phyloP scores from a whole-genome alignment of 1,140 invertebrate genomes.

The Goniozus legneri region DNA sequence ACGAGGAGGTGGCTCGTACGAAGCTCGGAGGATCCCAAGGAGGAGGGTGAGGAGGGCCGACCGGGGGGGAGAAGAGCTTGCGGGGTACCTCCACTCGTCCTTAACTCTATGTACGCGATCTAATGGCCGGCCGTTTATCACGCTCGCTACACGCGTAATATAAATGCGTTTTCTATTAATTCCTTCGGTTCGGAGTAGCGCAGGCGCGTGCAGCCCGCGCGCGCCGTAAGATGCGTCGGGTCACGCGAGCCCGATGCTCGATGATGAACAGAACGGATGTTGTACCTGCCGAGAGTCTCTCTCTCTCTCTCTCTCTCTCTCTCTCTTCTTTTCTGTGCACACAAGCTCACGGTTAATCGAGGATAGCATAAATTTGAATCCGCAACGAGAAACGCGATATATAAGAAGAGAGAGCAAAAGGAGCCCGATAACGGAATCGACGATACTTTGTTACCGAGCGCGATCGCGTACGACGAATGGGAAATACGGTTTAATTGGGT shows the following conservation, averaged over 20 bases:
- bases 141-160: constrained; percentile 37
- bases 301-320: neutral
- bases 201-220: constrained; percentile 15
- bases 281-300: constrained; percentile 2
- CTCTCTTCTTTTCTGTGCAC: too few species aligned
- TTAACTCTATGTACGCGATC: constrained; percentile 19
- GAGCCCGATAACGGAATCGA: too few species aligned
- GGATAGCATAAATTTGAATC: neutral
- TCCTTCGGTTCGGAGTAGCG: constrained; percentile 30
- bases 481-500: too few species aligned
- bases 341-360: too few species aligned
- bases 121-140: constrained; percentile 36
- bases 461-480: too few species aligned
- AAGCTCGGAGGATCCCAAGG: constrained; percentile 1
- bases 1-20: neutral
- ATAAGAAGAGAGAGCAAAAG: too few species aligned
- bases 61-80: neutral
- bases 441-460: too few species aligned
- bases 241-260: constrained; percentile 29
- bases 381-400: neutral
- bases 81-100: neutral
- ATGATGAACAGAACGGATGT: constrained; percentile 31
- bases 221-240: constrained; percentile 25
- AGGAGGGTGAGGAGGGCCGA: neutral
- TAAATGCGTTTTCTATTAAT: constrained; percentile 45